Percentiles rank a stretch among this genome's conserved stretches.
Evolutionary conservation across 2,113 vertebrate species (phyloP).

Genomic region (Gavia stellata): DNA sequence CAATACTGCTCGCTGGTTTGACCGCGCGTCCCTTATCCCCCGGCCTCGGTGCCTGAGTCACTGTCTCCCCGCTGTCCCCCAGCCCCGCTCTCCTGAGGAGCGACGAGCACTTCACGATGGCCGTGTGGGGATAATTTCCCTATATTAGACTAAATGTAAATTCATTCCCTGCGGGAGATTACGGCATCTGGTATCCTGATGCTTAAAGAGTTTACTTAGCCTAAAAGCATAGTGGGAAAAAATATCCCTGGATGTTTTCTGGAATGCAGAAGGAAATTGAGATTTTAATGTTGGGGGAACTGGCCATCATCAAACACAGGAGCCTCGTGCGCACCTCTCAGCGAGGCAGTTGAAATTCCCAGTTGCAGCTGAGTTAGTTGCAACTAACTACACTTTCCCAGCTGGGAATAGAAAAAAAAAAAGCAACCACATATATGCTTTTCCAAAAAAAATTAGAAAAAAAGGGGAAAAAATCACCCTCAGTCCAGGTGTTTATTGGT

Average conservation of each 20-base stretch:
- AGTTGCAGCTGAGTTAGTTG: not conserved
- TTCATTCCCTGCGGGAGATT: not conserved
- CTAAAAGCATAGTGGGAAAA: slow-evolving; percentile 15
- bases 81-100: not conserved
- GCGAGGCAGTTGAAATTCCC: not conserved
- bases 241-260: not conserved
- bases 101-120: accelerated
- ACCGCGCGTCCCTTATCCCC: accelerated
- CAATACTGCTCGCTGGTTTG: not conserved
- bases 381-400: not conserved
- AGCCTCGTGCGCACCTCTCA: not conserved
- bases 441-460: no score
- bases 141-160: not conserved
- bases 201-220: slow-evolving; percentile 30
- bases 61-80: not conserved
- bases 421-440: accelerated
- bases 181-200: slow-evolving; percentile 44
- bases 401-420: not conserved
- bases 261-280: slow-evolving; percentile 56
- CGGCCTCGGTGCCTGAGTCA: not conserved
- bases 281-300: not conserved
- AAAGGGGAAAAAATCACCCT: accelerated
- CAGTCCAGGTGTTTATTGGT: not conserved
- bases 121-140: not conserved
- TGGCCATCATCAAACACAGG: not conserved